Base-by-base conservation (phyloP, 2,113 vertebrate species). In the Malurus elegans region DNA sequence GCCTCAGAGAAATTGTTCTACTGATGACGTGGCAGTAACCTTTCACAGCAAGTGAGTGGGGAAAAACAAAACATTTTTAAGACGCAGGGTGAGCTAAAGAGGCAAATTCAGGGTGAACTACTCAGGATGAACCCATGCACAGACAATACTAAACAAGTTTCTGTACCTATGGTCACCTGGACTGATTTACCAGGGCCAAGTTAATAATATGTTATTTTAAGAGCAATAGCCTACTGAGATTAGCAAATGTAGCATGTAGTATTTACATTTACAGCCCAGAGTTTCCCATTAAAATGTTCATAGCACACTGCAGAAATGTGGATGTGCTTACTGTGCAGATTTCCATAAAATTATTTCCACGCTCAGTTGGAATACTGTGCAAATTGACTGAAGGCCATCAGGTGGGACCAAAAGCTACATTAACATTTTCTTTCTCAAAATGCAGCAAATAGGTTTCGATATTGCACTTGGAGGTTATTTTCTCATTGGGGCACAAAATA, bases 241-340 rank as follows among this genome's bases (percentile, higher is more conserved):
- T 84, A 84, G 64, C 23, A 86, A 90, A 93, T 0, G 0, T 58
- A 92, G 48, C 44, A 14, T 16, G 21, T 16, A 50, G 20, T 79
- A 79, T 82, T 97, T 88, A 87, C 54, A 71, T 79, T 86, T 86
- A n/a, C 40, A 69, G 48, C 76, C 32, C 58, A 66, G 64, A 17
- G 8, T 80, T 93, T 92, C 40, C 44, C 75, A 71, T 84, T 78
- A 74, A 83, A 88, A 80, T 93, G 61, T 86, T 78, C 86, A 72
- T 57, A 83, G 40, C 62, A 53, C 44, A 20, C 71, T 88, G 48
- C 45, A 86, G 85, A 94, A 96, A 86, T 21, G 31, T 64, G 65
- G n/a, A 88, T 91, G n/a, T 90, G 84, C 81, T 97, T 95, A 85
- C 66, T 75, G 70, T 34, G 80, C 84, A 95, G 76, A 84, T 91